Base-by-base conservation (phyloP, 1,140 invertebrate species). In the Caenorhabditis brenneri region DNA sequence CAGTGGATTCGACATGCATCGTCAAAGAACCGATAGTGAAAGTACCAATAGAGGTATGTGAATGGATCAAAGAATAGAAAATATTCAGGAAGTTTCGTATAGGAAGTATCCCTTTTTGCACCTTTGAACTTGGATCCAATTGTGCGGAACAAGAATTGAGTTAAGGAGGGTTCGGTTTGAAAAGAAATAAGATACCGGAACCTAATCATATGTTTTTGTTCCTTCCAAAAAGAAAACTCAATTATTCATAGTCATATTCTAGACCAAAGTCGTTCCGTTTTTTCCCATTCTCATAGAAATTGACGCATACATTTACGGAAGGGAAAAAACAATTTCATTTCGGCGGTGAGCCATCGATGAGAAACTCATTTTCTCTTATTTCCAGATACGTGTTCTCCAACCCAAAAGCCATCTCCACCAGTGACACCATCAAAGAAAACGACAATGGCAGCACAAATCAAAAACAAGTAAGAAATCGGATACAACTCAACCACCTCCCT, bases 11-110 rank as follows among this genome's bases (percentile, higher is more conserved):
- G 84, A 86, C 31, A 85, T 84, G 36, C 39, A 60, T 60, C 42
- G 78, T n/a, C 81, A 86, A 24, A 82, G 81, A 36, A 85, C 84
- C 15, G 84, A 85, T 46, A 85, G 84, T 78, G 84, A 85, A n/a
- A 85, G 84, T 46, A 83, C 82, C 4, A 69, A 82, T 39, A 10
- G 69, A 82, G 80, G 80, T 81, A 24, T 31, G n/a, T n/a, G n/a
- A n/a, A n/a, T n/a, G n/a, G 49, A 49, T 33, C 74, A 79, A 46
- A 79, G 46, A 27, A 6, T 46, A 19, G 39, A 1, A 12, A 74
- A 39, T 19, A n/a, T 46, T 39, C 65, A 24, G 46, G 39, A 79
- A 46, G 74, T 48, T n/a, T n/a, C 29, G n/a, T 16, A 31, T 33
- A 19, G 19, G 19, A 51, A 19, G 48, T 19, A 51, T 16, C 24